These are phyloP conservation scores for Drosophila insularis DNA, from an alignment of 1,140 invertebrate genomes.

Conservation along the genomic window DNA sequence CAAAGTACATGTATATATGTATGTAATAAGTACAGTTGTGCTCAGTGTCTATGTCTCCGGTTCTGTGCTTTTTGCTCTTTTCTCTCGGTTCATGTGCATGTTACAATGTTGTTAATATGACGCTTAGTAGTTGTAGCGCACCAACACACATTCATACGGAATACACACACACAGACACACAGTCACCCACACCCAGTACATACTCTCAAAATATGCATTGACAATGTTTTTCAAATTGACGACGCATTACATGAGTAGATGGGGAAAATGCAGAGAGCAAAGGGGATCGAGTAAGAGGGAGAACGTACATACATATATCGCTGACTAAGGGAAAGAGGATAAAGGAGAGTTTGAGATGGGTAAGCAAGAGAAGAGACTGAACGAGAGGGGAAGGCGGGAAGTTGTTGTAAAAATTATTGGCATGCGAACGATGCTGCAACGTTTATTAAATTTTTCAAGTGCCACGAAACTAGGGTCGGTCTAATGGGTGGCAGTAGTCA, in stretches of 20 bases:
- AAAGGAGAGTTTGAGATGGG: background rate
- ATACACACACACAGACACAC: background rate
- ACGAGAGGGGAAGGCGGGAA: background rate
- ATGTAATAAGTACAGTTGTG: conserved; percentile 18
- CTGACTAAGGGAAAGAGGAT: background rate
- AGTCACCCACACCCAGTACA: background rate
- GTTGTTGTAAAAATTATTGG: conserved; percentile 67
- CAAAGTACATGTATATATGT: background rate
- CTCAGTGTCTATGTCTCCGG: conserved; percentile 21
- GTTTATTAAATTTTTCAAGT: conserved; percentile 80
- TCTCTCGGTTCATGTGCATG: conserved; percentile 38
- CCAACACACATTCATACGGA: background rate
- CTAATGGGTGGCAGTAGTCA: background rate
- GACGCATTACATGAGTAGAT: conserved; percentile 38
- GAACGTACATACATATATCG: background rate
- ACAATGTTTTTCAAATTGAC: conserved; percentile 75
- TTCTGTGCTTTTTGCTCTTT: background rate
- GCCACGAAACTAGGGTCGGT: conserved; percentile 42
- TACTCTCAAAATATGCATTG: conserved; percentile 47
- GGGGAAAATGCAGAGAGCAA: background rate
- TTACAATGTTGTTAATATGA: conserved; percentile 77
- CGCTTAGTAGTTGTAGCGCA: conserved; percentile 66
- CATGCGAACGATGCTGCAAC: conserved; percentile 74
- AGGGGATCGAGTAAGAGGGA: background rate
- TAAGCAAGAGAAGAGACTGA: background rate